Evolutionary conservation across 1,140 invertebrate species (phyloP).

Genomic region (Penaeus indicus): DNA sequence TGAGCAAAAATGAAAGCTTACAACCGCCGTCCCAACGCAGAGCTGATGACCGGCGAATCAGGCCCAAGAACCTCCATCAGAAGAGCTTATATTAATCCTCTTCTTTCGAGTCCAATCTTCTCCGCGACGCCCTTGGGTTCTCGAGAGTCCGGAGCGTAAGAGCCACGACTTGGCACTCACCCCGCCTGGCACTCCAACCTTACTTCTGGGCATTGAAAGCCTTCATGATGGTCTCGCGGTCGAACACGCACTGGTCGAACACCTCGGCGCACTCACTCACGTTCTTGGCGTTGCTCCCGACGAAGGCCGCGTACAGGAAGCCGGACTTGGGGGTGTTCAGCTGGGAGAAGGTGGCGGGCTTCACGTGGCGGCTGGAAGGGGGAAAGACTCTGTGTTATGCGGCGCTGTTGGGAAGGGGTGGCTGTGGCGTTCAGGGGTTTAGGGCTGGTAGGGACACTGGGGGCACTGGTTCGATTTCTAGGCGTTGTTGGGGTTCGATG

Average conservation of each 20-base stretch:
- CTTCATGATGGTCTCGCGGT: slow-evolving; percentile 43
- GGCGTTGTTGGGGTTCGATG: no score
- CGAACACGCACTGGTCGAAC: slow-evolving; percentile 52
- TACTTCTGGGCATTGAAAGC: slow-evolving; percentile 40
- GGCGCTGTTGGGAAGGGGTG: background rate
- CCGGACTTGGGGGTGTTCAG: slow-evolving; percentile 37
- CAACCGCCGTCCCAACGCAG: no score
- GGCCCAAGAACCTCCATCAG: no score
- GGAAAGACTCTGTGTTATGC: background rate
- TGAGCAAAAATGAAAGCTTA: no score
- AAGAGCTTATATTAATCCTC: no score
- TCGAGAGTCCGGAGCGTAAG: background rate
- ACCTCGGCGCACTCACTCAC: slow-evolving; percentile 40
- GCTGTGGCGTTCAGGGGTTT: background rate
- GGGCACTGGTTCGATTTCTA: no score
- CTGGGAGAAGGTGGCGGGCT: slow-evolving; percentile 50
- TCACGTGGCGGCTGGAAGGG: slow-evolving; percentile 34
- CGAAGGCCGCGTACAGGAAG: slow-evolving; percentile 53
- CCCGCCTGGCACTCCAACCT: background rate
- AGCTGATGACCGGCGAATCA: no score
- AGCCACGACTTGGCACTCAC: background rate
- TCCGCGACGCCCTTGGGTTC: no score
- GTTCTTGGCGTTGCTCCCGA: slow-evolving; percentile 41
- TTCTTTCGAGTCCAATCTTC: no score
- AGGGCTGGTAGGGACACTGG: no score